Evolutionary conservation across 2,888 invertebrate species (phyloP), one percentile per base, ranked within the genome.

Genomic region (Cyclophora albipunctata): DNA sequence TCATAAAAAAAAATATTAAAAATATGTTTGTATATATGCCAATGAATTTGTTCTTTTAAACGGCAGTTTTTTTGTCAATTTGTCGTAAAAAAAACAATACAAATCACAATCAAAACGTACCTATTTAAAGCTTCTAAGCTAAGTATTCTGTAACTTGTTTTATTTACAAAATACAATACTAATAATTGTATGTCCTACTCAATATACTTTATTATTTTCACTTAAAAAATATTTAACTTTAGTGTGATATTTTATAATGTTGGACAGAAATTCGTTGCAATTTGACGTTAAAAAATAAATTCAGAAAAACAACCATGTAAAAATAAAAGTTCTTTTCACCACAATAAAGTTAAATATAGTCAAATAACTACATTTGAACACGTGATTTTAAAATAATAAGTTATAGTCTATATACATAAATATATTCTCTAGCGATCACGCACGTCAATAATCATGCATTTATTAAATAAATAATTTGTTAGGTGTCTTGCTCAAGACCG

Each of bases 111-210:
- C 20, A 58, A 51, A 43, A 50, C 40, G 40, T 37, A 37, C 54
- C 57, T 58, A 59, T 57, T 53, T 49, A 52, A 65, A 67, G 70
- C 70, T 58, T 56, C 60, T 68, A 70, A 59, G 62, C 65, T 69
- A 69, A 60, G 57, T 59, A 62, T 57, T 62, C 51, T 59, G 64
- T 55, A 37, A 52, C 60, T 57, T 59, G 58, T 62, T 59, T 64
- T 68, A 68, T 71, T 64, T 71, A 71, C 69, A 71, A 59, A 60
- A 60, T 64, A 62, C 58, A 58, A 56, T 48, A 54, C 51, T 67
- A 58, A 20, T 20, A 59, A 50, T 33, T 48, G 44, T 52, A 58
- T 59, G 57, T 64, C 49, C 37, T 37, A 37, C 37, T 37, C 5
- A 2, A 5, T 37, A 5, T 37, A 37, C 5, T 37, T 37, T 37